phyloP scores from a whole-genome alignment of 1,140 invertebrate genomes.

The Drosophila sechellia region DNA sequence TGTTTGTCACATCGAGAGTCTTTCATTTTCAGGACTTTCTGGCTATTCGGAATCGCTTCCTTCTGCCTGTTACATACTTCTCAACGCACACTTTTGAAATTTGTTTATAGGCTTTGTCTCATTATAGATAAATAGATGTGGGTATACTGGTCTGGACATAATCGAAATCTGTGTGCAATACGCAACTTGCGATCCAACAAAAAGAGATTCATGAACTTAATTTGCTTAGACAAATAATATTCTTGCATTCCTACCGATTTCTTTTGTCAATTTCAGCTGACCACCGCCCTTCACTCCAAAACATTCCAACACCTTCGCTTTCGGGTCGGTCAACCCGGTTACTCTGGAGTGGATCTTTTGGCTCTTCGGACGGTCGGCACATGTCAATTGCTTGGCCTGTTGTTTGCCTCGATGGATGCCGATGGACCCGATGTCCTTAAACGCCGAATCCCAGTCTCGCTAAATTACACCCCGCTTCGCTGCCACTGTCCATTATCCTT shows the following conservation, averaged over 20 bases:
- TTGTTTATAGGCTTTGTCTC: too few relatives aligned
- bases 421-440: slow-evolving; percentile 6
- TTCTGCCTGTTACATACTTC: too few relatives aligned
- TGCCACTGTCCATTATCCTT: slow-evolving; percentile 66
- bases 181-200: too few relatives aligned
- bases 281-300: background rate
- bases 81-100: too few relatives aligned
- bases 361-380: slow-evolving; percentile 20
- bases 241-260: too few relatives aligned
- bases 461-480: slow-evolving; percentile 20
- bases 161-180: too few relatives aligned
- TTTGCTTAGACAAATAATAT: too few relatives aligned
- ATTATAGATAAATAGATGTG: too few relatives aligned
- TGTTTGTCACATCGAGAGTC: slow-evolving; percentile 56
- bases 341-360: slow-evolving; percentile 5
- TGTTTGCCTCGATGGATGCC: slow-evolving; percentile 70
- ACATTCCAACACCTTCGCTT: slow-evolving; percentile 10
- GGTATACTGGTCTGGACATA: too few relatives aligned
- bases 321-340: slow-evolving; percentile 8
- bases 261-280: slow-evolving; percentile 7
- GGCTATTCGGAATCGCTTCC: background rate
- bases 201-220: too few relatives aligned
- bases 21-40: slow-evolving; percentile 40
- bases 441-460: background rate
- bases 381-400: slow-evolving; percentile 59